phyloP scores from a whole-genome alignment of 2,113 vertebrate genomes.

The Alosa alosa region DNA sequence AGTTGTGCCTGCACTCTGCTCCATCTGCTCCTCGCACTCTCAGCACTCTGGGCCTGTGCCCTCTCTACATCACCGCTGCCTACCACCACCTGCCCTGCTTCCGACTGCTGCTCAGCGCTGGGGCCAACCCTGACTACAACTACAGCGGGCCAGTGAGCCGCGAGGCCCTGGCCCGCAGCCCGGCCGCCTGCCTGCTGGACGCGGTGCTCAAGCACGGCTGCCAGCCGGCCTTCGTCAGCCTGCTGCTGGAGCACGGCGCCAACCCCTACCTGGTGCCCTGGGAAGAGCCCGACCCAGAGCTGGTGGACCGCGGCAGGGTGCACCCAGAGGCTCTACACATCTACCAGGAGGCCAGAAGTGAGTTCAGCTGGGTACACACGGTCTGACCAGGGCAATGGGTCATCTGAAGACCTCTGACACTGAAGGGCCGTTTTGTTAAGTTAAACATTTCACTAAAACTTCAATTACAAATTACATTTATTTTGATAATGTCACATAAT shows the following conservation, averaged over 20 bases:
- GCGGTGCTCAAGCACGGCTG: conserved; percentile 88
- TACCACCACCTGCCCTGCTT: conserved; percentile 92
- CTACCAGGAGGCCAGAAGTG: conserved; percentile 84
- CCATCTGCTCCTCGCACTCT: conserved; percentile 77
- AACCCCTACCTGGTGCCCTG: conserved; percentile 79
- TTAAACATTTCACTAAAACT: no score
- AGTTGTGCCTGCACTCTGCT: conserved; percentile 65
- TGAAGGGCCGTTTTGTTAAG: no score
- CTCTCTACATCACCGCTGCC: conserved; percentile 89
- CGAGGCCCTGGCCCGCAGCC: conserved; percentile 76
- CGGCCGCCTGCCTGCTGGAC: conserved; percentile 86
- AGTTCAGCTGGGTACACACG: conserved; percentile 51
- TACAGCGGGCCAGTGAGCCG: conserved; percentile 83
- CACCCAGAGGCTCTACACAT: conserved; percentile 79
- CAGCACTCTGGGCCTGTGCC: conserved; percentile 87
- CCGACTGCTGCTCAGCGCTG: conserved; percentile 82
- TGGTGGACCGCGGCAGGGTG: conserved; percentile 75
- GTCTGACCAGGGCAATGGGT: background rate
- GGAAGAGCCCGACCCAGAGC: conserved; percentile 70
- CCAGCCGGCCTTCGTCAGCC: conserved; percentile 77
- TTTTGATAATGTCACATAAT: no score
- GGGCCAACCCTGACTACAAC: conserved; percentile 90
- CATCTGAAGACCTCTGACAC: background rate
- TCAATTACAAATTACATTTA: no score
- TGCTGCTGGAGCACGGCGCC: conserved; percentile 88